Percentiles rank a stretch among this genome's conserved stretches.
phyloP scores from a whole-genome alignment of 2,113 vertebrate genomes.

The human region GRCh38 chrX:137092001-137092500 shows the following conservation, averaged over 20 bases:
- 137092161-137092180: neutral
- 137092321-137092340: neutral
- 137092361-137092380: neutral
- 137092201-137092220: neutral
- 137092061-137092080: neutral
- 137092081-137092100: neutral
- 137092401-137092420: neutral
- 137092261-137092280: neutral
- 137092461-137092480: neutral
- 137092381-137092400: neutral
- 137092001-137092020: neutral
- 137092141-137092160: constrained; percentile 17
- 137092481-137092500: neutral
- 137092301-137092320: neutral
- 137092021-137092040: neutral
- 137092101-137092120: neutral
- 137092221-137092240: neutral
- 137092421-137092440: neutral
- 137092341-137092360: neutral
- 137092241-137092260: neutral
- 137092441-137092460: neutral
- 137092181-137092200: neutral
- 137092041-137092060: neutral
- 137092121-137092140: neutral
- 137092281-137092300: constrained; percentile 2